These are phyloP conservation scores for Acyrthosiphon pisum DNA, from an alignment of 1,140 invertebrate genomes.

Conservation along the genomic window DNA sequence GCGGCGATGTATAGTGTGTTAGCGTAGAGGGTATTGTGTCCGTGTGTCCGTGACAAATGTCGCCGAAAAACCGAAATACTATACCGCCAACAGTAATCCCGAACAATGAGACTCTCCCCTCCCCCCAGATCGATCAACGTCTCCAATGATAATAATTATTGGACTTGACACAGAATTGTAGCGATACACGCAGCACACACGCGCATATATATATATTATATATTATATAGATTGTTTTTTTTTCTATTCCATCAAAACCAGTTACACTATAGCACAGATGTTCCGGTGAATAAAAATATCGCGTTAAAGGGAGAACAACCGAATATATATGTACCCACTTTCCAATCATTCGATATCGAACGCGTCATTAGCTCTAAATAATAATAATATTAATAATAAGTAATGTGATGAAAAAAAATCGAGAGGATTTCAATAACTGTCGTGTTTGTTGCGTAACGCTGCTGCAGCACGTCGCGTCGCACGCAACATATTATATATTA, in stretches of 20 bases:
- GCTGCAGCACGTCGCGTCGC: neutral
- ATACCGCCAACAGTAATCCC: constrained; percentile 44
- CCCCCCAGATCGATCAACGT: constrained; percentile 50
- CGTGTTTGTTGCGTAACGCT: constrained; percentile 16
- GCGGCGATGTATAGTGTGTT: neutral
- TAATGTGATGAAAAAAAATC: neutral
- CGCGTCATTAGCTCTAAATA: constrained; percentile 45
- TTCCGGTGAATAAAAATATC: neutral
- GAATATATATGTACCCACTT: neutral
- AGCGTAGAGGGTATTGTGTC: neutral
- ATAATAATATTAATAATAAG: constrained; percentile 10
- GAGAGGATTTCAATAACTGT: neutral
- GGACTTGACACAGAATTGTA: constrained; percentile 3
- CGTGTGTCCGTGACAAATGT: constrained; percentile 52
- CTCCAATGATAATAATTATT: constrained; percentile 39
- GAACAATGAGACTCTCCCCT: constrained; percentile 43
- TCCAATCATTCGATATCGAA: constrained; percentile 41
- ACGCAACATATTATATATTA: neutral
- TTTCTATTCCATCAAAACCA: constrained; percentile 6
- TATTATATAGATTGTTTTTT: neutral
- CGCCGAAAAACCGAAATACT: constrained; percentile 54
- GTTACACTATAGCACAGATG: constrained; percentile 6
- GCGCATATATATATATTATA: neutral
- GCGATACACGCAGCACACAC: neutral
- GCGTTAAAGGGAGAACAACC: neutral